A percentile compares a stretch with the other conserved stretches of the same genome.
Conservation (phyloP, 2,888 invertebrate genomes). For the Orthosia gracilis region DNA sequence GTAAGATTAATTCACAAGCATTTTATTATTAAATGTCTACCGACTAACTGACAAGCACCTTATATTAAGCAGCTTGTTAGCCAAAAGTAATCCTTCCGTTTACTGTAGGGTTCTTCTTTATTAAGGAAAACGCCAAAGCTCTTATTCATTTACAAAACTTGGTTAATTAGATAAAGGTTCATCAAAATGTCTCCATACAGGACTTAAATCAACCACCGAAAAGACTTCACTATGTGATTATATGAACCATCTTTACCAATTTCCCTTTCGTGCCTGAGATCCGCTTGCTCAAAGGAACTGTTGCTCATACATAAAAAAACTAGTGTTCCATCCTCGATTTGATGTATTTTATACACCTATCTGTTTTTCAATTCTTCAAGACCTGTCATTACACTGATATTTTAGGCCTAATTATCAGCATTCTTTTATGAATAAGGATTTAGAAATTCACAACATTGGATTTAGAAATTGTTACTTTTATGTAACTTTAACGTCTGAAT, state of each 20-base stretch:
- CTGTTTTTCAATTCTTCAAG: not conserved
- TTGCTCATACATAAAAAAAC: not conserved
- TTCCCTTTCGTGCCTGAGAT: conserved; percentile 7
- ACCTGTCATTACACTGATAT: no score
- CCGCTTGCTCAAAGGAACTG: conserved; percentile 5
- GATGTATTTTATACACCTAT: conserved; percentile 8
- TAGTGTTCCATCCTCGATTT: conserved; percentile 11
- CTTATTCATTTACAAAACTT: not conserved
- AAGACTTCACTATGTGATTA: not conserved
- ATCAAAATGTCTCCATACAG: not conserved
- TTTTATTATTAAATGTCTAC: not conserved
- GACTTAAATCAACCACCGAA: not conserved
- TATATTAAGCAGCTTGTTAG: no score
- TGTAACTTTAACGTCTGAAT: not conserved
- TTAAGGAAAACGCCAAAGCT: not conserved
- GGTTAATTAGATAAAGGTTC: not conserved
- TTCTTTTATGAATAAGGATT: not conserved
- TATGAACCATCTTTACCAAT: conserved; percentile 3
- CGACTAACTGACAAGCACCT: not conserved
- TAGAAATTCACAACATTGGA: not conserved
- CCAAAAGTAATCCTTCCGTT: not conserved
- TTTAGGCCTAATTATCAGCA: not conserved
- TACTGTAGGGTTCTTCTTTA: not conserved
- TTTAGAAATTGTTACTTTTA: not conserved
- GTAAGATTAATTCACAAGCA: not conserved